Evolutionary conservation across 1,140 invertebrate species (phyloP), one percentile per base, ranked within the genome.

Genomic region (Zophobas morio): DNA sequence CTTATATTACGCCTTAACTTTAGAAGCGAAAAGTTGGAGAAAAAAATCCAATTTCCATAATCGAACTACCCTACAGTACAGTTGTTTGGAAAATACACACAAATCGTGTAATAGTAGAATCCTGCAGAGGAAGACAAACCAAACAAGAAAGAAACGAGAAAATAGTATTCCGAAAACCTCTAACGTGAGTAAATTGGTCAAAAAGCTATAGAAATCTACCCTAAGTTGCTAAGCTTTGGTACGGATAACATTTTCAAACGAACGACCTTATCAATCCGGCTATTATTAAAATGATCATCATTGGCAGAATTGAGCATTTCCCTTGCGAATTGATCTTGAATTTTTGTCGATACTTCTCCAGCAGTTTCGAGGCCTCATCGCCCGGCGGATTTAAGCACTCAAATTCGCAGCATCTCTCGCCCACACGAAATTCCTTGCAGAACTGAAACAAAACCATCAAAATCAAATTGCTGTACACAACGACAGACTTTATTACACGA

Each of bases 361-460:
- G 75, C 63, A 81, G 75, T 77, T 81, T 81, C 0, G 78, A 77
- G 34, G 84, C 83, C 74, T 91, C 89, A 79, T 91, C 89, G 0
- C 90, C 91, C 0, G 90, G 90, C 0, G 90, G 90, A 85, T 94
- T 92, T 51, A 94, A 88, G 82, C 93, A 94, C 82, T 93, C 91
- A 82, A 94, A 94, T 80, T 94, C 92, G 84, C 93, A 94, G 85
- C 93, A 94, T 40, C 91, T 88, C 84, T 93, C 91, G 40, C 93
- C 93, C 36, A 94, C 92, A 34, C 92, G 89, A 82, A 94, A 94
- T 83, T 90, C 92, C 84, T 93, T 93, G 86, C 93, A 94, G 88
- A 91, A 93, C 93, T 94, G 88, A 53, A 83, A 82, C 8, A 63
- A 63, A 63, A 1, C 57, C 42, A 8, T 46, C 6, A 2, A n/a